Base-by-base conservation (phyloP, 2,797 vertebrate species). In the Lithobates pipiens region DNA sequence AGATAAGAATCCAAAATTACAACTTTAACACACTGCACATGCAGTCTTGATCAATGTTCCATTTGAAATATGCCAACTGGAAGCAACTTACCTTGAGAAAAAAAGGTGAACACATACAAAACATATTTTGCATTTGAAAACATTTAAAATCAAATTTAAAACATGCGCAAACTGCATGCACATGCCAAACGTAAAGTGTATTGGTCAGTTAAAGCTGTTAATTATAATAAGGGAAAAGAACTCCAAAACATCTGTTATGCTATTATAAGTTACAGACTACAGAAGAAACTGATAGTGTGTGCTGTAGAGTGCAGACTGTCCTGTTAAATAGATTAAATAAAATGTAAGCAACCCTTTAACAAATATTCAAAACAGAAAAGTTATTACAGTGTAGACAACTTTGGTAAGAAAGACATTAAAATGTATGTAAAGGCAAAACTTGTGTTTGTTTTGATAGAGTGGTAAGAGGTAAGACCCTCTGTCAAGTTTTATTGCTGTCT, bases 131-230 rank as follows among this genome's bases (percentile, higher is more conserved):
- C 70, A 81, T 82, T 87, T 89, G 72, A 89, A 50, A 86, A 79
- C 29, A 23, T 88, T 88, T 63, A 25, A 89, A 91, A 5, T 54
- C 50, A 61, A 80, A 29, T 79, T 21, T 81, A 68, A 80, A 89
- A 77, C 86, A 87, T 89, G 86, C 85, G 90, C 67, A 90, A 88
- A 82, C 34, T 90, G 80, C 93, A 94, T 92, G 92, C 92, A 92
- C 93, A 93, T 94, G 93, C 94, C 91, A 80, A 88, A 82, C 50
- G 88, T 25, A 77, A 88, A 89, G 85, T 78, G 57, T 86, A 79
- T 1, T 80, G 87, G 83, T 83, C 91, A 50, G 63, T 63, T 34
- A 27, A 34, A 39, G 63, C 27, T 42, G 13, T 21, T 25, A 61
- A 21, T 0, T 10, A 65, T 21, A 21, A n/a, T 10, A 25, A 10